Percentiles rank a stretch among this genome's conserved stretches.
Conservation (phyloP, 2,888 invertebrate species). For the Thecocarcelia acutangulata region DNA sequence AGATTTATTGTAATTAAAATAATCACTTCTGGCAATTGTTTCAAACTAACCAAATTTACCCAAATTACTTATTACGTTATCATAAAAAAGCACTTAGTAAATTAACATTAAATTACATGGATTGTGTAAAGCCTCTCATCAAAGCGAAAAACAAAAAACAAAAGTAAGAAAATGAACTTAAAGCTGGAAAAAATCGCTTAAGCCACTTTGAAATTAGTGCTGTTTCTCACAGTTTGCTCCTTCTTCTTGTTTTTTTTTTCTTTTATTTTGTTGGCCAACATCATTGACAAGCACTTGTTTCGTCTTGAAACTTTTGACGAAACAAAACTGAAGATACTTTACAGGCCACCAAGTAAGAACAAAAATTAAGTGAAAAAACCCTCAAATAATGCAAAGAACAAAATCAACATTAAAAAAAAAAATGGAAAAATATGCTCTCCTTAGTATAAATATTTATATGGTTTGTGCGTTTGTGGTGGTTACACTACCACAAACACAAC, state of each 20-base stretch:
- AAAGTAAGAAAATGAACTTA: constrained; percentile 22
- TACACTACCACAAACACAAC: neutral
- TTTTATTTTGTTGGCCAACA: neutral
- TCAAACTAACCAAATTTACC: too few species aligned
- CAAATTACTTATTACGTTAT: neutral
- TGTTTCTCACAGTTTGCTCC: constrained; percentile 5
- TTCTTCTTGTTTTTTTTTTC: neutral
- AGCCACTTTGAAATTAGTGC: constrained; percentile 38
- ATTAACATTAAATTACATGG: constrained; percentile 15
- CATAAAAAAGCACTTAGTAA: constrained; percentile 6
- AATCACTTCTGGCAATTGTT: too few species aligned
- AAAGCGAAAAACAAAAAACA: constrained; percentile 25
- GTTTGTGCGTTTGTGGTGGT: constrained; percentile 15
- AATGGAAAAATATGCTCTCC: neutral
- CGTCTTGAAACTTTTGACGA: constrained; percentile 16
- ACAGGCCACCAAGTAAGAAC: constrained; percentile 16
- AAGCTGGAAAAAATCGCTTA: constrained; percentile 17
- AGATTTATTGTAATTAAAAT: too few species aligned
- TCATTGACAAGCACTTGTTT: constrained; percentile 43
- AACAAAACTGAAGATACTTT: constrained; percentile 15
- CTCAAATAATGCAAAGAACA: neutral
- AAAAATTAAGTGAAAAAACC: constrained; percentile 3
- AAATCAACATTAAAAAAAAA: constrained; percentile 12
- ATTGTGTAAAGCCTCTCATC: constrained; percentile 28
- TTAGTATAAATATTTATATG: constrained; percentile 32